Percentiles rank a stretch among this genome's conserved stretches.
Conservation (phyloP, 2,888 invertebrate species). For the Phyllotreta cruciferae region DNA sequence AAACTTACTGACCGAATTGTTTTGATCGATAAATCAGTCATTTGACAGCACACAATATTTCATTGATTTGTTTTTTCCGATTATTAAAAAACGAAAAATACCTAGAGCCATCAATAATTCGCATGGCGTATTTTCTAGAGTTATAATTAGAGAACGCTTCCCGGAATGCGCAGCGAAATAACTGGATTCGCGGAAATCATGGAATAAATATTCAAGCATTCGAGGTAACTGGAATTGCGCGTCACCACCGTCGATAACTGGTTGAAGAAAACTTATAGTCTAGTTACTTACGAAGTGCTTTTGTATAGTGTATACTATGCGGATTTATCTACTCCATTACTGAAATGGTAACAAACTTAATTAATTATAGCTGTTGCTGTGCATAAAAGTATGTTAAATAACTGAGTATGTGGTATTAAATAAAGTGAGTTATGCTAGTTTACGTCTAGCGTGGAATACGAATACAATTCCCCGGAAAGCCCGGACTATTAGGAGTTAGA, state of each 20-base stretch:
- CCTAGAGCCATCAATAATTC: conserved; percentile 13
- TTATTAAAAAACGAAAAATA: too few relatives aligned
- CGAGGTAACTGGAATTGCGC: conserved; percentile 33
- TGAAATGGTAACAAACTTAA: too few relatives aligned
- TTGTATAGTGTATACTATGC: background rate
- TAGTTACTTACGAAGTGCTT: background rate
- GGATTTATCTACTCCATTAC: too few relatives aligned
- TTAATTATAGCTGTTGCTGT: too few relatives aligned
- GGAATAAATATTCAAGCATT: conserved; percentile 33
- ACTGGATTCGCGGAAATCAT: conserved; percentile 30
- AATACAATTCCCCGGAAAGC: background rate
- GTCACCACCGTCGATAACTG: conserved; percentile 21
- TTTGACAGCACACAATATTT: too few relatives aligned
- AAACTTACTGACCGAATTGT: too few relatives aligned
- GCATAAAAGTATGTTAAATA: background rate
- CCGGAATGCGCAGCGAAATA: conserved; percentile 27
- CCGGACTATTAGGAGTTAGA: conserved; percentile 13
- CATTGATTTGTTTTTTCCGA: too few relatives aligned
- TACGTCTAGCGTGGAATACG: background rate
- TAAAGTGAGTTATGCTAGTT: background rate
- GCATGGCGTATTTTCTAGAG: conserved; percentile 25
- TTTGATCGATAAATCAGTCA: too few relatives aligned
- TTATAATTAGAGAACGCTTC: conserved; percentile 27
- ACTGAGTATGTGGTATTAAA: background rate
- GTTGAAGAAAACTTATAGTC: conserved; percentile 2